Percentiles rank a stretch among this genome's conserved stretches.
Conservation (phyloP, 2,797 vertebrate species). For the Intellagama lesueurii region DNA sequence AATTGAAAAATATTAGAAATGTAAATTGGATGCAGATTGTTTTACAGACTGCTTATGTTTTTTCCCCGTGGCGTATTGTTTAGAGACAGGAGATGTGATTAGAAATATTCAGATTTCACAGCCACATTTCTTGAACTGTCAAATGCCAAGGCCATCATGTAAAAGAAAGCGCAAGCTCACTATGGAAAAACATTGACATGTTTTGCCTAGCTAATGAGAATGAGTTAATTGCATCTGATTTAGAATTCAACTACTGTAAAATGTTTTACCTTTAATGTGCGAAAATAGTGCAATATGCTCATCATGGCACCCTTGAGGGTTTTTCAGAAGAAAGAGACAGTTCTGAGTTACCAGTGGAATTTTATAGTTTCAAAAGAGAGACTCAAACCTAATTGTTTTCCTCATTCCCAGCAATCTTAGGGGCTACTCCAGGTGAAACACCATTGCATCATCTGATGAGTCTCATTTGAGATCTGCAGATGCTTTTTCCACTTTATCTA, state of each 20-base stretch:
- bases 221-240: background rate
- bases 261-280: background rate
- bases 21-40: constrained; percentile 62
- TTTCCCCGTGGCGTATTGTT: constrained; percentile 36
- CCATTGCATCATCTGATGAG: too few species aligned
- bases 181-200: background rate
- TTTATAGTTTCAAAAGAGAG: too few species aligned
- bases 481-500: too few species aligned
- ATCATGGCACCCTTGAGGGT: background rate
- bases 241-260: background rate
- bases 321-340: too few species aligned
- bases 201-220: constrained; percentile 30
- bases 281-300: background rate
- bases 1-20: constrained; percentile 56
- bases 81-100: constrained; percentile 56
- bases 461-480: too few species aligned
- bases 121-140: constrained; percentile 33
- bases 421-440: too few species aligned
- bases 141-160: constrained; percentile 24
- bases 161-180: constrained; percentile 8
- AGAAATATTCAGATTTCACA: constrained; percentile 37
- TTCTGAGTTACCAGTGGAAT: too few species aligned
- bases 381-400: too few species aligned
- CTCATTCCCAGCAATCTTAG: too few species aligned
- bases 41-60: constrained; percentile 57